A percentile compares a stretch with the other conserved stretches of the same genome.
phyloP scores from a whole-genome alignment of 2,797 vertebrate genomes.

The Platalea minor region DNA sequence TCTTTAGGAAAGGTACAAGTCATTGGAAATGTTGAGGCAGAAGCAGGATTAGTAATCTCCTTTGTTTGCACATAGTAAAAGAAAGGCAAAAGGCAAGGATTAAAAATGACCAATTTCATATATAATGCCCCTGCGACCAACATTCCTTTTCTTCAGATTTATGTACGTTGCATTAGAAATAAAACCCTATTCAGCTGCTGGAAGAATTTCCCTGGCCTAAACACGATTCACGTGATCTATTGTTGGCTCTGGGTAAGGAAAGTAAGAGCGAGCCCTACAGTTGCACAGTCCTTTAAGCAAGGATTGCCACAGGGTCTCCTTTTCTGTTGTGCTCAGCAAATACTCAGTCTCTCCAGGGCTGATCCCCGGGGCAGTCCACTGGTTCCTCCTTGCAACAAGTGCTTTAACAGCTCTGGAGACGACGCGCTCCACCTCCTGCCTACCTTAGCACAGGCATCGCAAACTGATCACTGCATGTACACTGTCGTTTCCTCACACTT shows the following conservation, averaged over 20 bases:
- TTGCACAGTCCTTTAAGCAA: neutral
- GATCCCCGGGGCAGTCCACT: neutral
- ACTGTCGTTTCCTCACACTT: neutral
- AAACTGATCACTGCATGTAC: neutral
- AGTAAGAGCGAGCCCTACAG: neutral
- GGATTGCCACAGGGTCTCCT: neutral
- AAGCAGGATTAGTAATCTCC: neutral
- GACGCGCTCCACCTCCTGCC: neutral
- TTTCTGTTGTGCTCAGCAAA: conserved; percentile 3
- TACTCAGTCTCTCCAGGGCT: neutral
- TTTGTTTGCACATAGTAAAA: neutral
- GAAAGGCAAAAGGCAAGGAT: neutral
- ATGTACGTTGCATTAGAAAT: neutral
- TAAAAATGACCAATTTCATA: neutral
- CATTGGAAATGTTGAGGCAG: neutral
- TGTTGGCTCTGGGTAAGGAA: neutral
- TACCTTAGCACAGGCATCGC: neutral
- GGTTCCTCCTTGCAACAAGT: neutral
- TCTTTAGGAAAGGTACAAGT: neutral
- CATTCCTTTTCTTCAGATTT: neutral
- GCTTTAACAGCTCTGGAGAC: neutral
- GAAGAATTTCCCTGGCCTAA: neutral
- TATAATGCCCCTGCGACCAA: neutral
- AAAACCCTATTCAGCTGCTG: neutral
- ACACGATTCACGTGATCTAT: neutral